These are phyloP conservation scores for Scomberomorus guttatus DNA, from an alignment of 2,797 vertebrate genomes.

Conservation along the genomic window DNA sequence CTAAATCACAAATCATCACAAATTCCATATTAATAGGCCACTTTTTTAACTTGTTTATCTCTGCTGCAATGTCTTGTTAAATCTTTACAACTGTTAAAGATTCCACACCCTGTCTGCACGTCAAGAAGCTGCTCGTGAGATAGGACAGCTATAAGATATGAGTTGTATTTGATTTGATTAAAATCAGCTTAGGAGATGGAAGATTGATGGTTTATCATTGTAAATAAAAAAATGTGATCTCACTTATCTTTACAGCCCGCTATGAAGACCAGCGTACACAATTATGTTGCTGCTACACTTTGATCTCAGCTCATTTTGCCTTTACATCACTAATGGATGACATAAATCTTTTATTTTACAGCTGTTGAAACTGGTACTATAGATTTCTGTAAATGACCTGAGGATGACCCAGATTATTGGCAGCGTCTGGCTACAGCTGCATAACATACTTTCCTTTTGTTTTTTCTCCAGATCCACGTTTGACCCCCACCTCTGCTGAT, in stretches of 20 bases:
- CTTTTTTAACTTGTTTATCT: conserved; percentile 46
- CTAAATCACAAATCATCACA: conserved; percentile 58
- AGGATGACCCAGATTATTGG: conserved; percentile 48
- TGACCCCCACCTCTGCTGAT: conserved; percentile 44
- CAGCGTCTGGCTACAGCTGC: conserved; percentile 52
- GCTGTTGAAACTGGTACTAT: conserved; percentile 31
- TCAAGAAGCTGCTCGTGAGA: conserved; percentile 13
- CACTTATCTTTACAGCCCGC: conserved; percentile 20
- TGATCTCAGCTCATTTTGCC: conserved; percentile 32
- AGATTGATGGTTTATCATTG: conserved; percentile 8
- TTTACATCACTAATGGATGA: conserved; percentile 44
- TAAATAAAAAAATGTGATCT: conserved; percentile 31
- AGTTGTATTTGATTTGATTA: neutral
- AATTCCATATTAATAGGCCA: conserved; percentile 51
- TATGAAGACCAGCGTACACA: conserved; percentile 12
- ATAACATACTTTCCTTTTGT: conserved; percentile 68
- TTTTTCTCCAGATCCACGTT: conserved; percentile 54
- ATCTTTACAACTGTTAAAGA: conserved; percentile 28
- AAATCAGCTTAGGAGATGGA: neutral
- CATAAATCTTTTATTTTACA: conserved; percentile 33
- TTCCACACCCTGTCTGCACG: conserved; percentile 1
- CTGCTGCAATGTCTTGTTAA: conserved; percentile 23
- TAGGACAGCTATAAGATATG: neutral
- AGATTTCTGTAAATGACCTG: conserved; percentile 38
- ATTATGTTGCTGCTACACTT: neutral